Evolutionary conservation across 2,797 vertebrate genomes (phyloP).

Genomic region (Rhynchonycteris naso): DNA sequence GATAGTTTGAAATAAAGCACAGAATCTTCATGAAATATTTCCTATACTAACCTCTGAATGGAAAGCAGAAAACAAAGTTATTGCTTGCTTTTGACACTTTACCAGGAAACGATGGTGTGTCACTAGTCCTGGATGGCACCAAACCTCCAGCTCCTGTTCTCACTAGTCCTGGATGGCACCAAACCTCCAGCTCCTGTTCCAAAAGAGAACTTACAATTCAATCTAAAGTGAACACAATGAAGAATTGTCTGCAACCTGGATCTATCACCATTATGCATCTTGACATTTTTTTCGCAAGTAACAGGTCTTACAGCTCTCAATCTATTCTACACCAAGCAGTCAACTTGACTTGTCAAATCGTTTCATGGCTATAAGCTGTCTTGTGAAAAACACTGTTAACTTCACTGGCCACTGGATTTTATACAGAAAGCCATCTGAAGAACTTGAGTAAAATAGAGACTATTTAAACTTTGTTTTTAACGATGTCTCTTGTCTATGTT

Average conservation of each 20-base stretch:
- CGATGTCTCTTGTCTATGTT: not conserved
- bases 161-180: not conserved
- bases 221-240: not conserved
- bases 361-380: not conserved
- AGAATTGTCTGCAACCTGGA: not conserved
- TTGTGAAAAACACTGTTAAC: not conserved
- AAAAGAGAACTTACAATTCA: not conserved
- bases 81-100: not conserved
- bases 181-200: not conserved
- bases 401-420: not conserved
- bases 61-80: not conserved
- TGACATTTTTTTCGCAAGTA: not conserved
- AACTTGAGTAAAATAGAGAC: not conserved
- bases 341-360: not conserved
- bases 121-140: not conserved
- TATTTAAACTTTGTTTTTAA: not conserved
- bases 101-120: not conserved
- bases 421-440: not conserved
- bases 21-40: not conserved
- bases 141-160: not conserved
- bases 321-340: not conserved
- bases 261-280: not conserved
- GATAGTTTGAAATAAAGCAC: not conserved
- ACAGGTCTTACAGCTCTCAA: not conserved
- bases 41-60: not conserved